These are phyloP conservation scores for Flexamia atlantica DNA, from an alignment of 2,888 invertebrate genomes.

Conservation along the genomic window DNA sequence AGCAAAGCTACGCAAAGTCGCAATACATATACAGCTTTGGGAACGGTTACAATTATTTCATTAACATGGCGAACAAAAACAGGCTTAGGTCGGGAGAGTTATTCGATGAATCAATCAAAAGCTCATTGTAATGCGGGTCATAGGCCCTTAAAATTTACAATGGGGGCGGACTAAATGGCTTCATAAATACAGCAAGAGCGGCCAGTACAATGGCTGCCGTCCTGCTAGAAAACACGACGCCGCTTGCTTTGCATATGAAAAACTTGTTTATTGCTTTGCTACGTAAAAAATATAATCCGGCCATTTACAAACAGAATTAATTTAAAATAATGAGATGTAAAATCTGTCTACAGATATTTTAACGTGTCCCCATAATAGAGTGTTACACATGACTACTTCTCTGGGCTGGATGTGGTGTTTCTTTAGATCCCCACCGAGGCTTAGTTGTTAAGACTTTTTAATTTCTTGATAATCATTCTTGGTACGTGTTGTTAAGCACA, in stretches of 20 bases:
- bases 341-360: no score
- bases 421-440: no score
- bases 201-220: background rate
- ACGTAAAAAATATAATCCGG: background rate
- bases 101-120: slow-evolving; percentile 8
- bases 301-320: slow-evolving; percentile 18
- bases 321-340: no score
- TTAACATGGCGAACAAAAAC: background rate
- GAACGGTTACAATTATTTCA: no score
- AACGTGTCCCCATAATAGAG: no score
- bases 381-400: no score
- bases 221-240: background rate
- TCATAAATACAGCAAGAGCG: slow-evolving; percentile 17
- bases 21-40: no score
- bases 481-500: no score
- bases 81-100: background rate
- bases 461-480: no score
- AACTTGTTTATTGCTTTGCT: slow-evolving; percentile 23
- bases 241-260: slow-evolving; percentile 30
- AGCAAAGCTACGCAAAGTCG: no score
- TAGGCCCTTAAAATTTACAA: slow-evolving; percentile 16
- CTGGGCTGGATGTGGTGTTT: no score
- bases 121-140: slow-evolving; percentile 15
- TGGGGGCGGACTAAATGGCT: slow-evolving; percentile 25
- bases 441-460: no score